phyloP scores from a whole-genome alignment of 2,888 invertebrate species.

The Cybosia mesomella region DNA sequence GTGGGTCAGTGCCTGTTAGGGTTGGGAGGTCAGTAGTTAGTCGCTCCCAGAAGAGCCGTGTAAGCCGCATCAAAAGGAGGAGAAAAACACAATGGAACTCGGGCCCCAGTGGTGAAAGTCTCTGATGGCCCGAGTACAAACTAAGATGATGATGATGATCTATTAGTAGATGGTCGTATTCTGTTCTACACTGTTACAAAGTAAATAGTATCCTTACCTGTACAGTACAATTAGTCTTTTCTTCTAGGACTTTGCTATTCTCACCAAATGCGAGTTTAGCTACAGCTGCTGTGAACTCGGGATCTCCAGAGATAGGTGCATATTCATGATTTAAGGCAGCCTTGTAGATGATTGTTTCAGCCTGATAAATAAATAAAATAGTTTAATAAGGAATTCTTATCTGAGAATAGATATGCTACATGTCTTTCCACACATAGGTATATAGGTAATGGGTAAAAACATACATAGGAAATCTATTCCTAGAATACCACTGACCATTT shows the following conservation, averaged over 20 bases:
- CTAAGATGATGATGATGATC: no score
- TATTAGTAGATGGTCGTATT: no score
- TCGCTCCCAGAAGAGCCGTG: no score
- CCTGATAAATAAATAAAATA: conserved; percentile 82
- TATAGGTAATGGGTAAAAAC: not conserved
- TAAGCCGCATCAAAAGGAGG: no score
- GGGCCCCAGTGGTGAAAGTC: no score
- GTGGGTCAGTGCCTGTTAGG: no score
- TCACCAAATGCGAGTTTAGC: conserved; percentile 96
- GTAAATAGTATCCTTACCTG: conserved; percentile 79
- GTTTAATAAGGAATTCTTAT: not conserved
- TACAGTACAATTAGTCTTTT: conserved; percentile 91
- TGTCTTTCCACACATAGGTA: not conserved
- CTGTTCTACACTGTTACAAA: not conserved
- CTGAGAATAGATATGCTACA: not conserved
- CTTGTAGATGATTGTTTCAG: conserved; percentile 91
- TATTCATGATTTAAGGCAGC: conserved; percentile 97
- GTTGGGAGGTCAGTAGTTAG: no score
- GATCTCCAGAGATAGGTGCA: conserved; percentile 95
- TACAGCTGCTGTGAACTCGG: conserved; percentile 94
- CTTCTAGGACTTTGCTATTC: conserved; percentile 88
- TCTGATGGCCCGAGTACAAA: no score
- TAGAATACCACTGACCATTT: no score
- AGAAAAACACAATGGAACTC: no score
- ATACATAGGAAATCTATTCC: no score